These are phyloP conservation scores for Ceraclea dissimilis DNA, from an alignment of 2,888 invertebrate species.

Conservation along the genomic window DNA sequence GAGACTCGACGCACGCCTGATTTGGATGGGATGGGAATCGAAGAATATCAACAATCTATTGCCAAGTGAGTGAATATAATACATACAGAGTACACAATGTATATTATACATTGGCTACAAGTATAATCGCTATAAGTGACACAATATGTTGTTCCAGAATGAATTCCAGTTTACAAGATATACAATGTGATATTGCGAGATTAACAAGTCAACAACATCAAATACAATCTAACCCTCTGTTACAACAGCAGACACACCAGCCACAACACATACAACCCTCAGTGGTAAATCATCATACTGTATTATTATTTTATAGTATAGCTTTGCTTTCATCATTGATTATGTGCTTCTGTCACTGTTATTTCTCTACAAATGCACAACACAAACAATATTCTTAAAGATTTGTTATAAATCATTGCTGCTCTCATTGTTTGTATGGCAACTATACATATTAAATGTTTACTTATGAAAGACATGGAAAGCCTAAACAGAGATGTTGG, in stretches of 20 bases:
- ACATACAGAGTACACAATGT: too few species aligned
- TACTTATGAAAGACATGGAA: too few species aligned
- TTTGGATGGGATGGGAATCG: conserved; percentile 74
- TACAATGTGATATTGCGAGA: conserved; percentile 89
- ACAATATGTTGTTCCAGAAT: conserved; percentile 52
- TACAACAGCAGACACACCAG: conserved; percentile 48
- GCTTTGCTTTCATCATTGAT: too few species aligned
- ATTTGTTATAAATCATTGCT: conserved; percentile 15
- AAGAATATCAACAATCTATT: conserved; percentile 74
- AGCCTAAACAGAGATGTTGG: too few species aligned
- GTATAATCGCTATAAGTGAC: too few species aligned
- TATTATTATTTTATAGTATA: conserved; percentile 21
- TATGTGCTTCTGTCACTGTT: too few species aligned
- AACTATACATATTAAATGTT: too few species aligned
- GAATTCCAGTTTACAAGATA: conserved; percentile 89
- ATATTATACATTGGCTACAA: too few species aligned
- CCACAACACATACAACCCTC: conserved; percentile 46
- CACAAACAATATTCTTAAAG: too few species aligned
- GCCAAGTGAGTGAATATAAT: conserved; percentile 58
- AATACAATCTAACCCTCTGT: conserved; percentile 55
- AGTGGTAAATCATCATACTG: conserved; percentile 44
- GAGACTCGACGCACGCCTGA: conserved; percentile 66
- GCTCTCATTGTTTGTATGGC: conserved; percentile 2
- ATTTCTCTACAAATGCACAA: too few species aligned
- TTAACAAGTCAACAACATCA: conserved; percentile 76